Evolutionary conservation across 2,797 vertebrate species (phyloP), one percentile per base, ranked within the genome.

Genomic region (Crocidura indochinensis): DNA sequence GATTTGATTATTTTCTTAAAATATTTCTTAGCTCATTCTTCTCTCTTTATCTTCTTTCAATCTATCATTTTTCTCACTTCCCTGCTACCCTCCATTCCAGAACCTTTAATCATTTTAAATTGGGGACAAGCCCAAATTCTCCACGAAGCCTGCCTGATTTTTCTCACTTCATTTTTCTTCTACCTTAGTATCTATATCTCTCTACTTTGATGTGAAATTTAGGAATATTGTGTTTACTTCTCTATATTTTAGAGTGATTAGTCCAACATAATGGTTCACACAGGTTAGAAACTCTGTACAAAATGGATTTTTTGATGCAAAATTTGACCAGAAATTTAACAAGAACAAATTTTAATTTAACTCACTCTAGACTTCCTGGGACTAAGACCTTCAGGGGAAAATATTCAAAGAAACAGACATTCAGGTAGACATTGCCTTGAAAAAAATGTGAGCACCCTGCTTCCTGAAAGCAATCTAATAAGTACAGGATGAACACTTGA

Each of bases 391-490:
- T 91, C 26, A 46, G n/a, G 74, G 6, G 17, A 73, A 88, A 78
- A 46, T 22, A 73, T 24, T 19, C 10, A 56, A 75, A 47, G 15
- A 77, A 51, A 88, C 26, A 73, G 5, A 29, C 56, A 69, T 8
- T 76, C 47, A 53, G n/a, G 56, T 60, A 67, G 27, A 79, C 9
- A 4, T 9, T 53, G 6, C 75, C 62, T 73, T 0, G 2, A 15
- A 83, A 49, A 65, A 49, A 65, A 24, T 8, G 46, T 38, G 46
- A 81, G 24, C 19, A 56, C 60, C 8, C 22, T 51, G 22, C 15
- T 88, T 88, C 91, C 69, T 64, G 10, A 87, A 74, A 88, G 68
- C 17, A 78, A 81, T 84, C 2, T 68, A 74, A 22, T 27, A 29
- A 27, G 74, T 9, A 2, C 62, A 84, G 29, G 78, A 31, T 26